Percentiles rank a stretch among this genome's conserved stretches.
These are phyloP conservation scores for Periophthalmodon schlosseri DNA, from an alignment of 2,113 vertebrate genomes.

Conservation along the genomic window DNA sequence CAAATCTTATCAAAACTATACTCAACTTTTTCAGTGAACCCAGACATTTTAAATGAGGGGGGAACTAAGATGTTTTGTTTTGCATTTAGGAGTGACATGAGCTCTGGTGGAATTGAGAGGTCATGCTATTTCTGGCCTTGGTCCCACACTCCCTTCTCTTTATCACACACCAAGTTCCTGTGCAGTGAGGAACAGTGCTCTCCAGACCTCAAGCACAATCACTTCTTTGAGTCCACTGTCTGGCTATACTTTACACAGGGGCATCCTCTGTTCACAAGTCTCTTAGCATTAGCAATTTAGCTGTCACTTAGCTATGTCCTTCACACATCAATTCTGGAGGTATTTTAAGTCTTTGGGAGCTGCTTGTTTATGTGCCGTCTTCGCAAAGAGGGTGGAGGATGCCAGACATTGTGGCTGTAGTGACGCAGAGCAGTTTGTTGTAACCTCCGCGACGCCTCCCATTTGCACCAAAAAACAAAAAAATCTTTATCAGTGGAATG, in stretches of 20 bases:
- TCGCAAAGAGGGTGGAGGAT: conserved; percentile 20
- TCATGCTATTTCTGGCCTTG: neutral
- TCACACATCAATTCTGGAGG: neutral
- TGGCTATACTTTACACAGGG: conserved; percentile 13
- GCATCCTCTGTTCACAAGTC: conserved; percentile 13
- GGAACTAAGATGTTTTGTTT: conserved; percentile 8
- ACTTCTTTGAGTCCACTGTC: conserved; percentile 37
- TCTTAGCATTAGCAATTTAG: conserved; percentile 18
- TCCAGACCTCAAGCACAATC: conserved; percentile 31
- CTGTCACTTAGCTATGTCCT: conserved; percentile 15
- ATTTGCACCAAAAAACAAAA: conserved; percentile 42
- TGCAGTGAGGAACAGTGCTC: conserved; percentile 18
- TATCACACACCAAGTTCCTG: conserved; percentile 21
- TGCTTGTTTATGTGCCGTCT: conserved; percentile 16
- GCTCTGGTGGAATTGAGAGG: conserved; percentile 13
- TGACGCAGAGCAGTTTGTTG: conserved; percentile 17
- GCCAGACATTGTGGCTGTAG: conserved; percentile 14
- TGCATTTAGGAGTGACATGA: neutral
- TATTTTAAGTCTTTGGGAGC: neutral
- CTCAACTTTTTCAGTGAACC: neutral
- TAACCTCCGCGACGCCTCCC: conserved; percentile 25
- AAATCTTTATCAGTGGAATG: conserved; percentile 51
- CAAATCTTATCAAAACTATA: neutral
- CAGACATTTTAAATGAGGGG: neutral
- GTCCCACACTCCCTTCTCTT: conserved; percentile 14